Base-by-base conservation (phyloP, 2,113 vertebrate genomes). In the Oxygymnocypris stewartii region DNA sequence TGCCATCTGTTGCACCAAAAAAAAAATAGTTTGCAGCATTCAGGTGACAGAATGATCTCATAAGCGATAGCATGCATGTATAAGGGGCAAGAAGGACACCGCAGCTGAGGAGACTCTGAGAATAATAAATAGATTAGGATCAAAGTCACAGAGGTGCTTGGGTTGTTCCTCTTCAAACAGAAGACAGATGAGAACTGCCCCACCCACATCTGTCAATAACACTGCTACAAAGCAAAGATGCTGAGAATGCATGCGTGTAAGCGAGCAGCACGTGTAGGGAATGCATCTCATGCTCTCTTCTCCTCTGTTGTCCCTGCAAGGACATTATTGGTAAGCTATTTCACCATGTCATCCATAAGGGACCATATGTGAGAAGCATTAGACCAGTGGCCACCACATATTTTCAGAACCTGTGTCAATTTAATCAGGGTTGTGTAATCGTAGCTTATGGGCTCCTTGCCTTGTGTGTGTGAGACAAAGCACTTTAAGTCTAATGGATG, bases 381-480 rank as follows among this genome's bases (percentile, higher is more conserved):
- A 85, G 84, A 91, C 89, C 86, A 89, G 87, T 59, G 87, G 88
- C 87, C 87, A 92, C 87, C 88, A 77, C 85, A 89, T 89, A 85
- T 87, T 80, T 69, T 54, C 35, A 89, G 88, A 93, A 91, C 89
- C 90, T 89, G 82, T 92, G 91, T 79, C 91, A 88, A 81, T 87
- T 85, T 92, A 91, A 92, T 91, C 54, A 91, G 88, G 85, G 90
- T 93, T 93, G 91, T 89, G 89, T 92, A 93, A 94, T 85, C 73
- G 65, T 84, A 78, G 83, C 65, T 61, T 69, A 79, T 65, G 78
- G 59, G 51, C 67, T 69, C 25, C 51, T 65, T 11, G 54, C 23
- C 63, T 74, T 78, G 79, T 71, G 61, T 71, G 61, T 74, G 54
- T n/a, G 16, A 79, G 51, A 74, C 44, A 44, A 49, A 40, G 78